Conservation (phyloP, 2,113 vertebrate genomes). For the Heteronetta atricapilla region DNA sequence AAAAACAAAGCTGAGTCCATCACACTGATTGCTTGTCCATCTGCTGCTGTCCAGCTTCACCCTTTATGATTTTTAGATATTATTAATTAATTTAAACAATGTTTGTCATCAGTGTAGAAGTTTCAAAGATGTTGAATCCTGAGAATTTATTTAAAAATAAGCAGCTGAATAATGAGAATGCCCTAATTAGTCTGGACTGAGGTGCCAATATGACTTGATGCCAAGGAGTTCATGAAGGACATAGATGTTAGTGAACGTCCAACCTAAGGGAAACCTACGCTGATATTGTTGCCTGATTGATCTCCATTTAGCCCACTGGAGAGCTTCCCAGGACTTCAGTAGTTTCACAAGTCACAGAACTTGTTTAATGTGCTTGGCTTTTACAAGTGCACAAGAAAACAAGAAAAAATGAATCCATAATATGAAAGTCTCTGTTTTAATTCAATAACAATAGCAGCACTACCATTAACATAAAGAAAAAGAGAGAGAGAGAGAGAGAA, state of each 20-base stretch:
- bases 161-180: not conserved
- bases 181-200: not conserved
- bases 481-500: not conserved
- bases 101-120: not conserved
- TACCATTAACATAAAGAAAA: not conserved
- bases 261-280: not conserved
- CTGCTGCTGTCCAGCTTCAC: not conserved
- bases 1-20: not conserved
- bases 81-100: not conserved
- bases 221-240: not conserved
- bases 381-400: not conserved
- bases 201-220: not conserved
- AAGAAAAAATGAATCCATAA: not conserved
- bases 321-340: not conserved
- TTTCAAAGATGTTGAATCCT: not conserved
- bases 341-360: not conserved
- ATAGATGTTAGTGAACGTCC: not conserved
- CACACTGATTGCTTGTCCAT: fast-evolving
- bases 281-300: not conserved
- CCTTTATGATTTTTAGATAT: not conserved
- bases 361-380: not conserved
- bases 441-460: not conserved
- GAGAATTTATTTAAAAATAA: not conserved
- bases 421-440: not conserved
- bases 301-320: not conserved